Evolutionary conservation across 2,113 vertebrate genomes (phyloP).

Genomic region (Anseranas semipalmata): DNA sequence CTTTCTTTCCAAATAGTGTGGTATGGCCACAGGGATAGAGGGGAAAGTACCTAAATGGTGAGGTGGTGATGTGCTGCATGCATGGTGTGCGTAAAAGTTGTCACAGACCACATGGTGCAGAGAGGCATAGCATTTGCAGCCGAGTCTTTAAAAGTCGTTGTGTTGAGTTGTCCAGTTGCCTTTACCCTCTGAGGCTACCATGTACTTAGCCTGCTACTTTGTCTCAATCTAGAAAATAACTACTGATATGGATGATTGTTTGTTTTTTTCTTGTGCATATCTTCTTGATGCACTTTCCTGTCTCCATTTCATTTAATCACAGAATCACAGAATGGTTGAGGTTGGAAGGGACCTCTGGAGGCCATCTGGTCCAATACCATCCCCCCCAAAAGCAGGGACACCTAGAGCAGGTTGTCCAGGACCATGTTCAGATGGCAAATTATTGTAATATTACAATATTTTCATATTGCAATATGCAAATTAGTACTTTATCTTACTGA

Average conservation of each 20-base stretch:
- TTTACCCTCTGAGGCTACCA: neutral
- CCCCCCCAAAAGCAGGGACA: neutral
- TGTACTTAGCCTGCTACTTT: neutral
- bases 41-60: neutral
- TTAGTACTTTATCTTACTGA: neutral
- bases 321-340: neutral
- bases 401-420: neutral
- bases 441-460: neutral
- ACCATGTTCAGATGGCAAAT: neutral
- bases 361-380: neutral
- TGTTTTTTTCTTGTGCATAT: neutral
- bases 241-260: neutral
- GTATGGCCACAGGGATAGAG: neutral
- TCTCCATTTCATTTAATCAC: neutral
- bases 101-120: neutral
- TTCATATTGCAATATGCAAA: neutral
- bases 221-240: neutral
- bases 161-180: neutral
- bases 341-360: neutral
- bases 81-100: neutral
- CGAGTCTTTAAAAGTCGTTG: neutral
- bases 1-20: fast-evolving
- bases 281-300: neutral
- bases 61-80: neutral
- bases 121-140: neutral